Evolutionary conservation across 2,797 vertebrate species (phyloP), one percentile per base, ranked within the genome.

Genomic region (Odontamblyopus rebecca): DNA sequence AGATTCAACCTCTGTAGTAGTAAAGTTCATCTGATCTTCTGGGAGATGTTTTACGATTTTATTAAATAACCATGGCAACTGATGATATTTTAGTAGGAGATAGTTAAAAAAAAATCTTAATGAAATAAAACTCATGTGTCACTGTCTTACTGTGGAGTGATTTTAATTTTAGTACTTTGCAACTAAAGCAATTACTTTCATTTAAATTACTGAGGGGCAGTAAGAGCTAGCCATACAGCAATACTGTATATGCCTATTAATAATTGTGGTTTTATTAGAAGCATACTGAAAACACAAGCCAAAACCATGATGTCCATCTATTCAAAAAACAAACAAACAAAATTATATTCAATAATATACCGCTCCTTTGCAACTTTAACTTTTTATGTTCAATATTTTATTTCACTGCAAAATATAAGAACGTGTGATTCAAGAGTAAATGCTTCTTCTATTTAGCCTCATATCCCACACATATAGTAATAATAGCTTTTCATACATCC

Each of bases 41-140:
- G 13, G 23, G 76, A 62, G 61, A 77, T 75, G 68, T 76, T 69
- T 68, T 64, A 69, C 70, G 70, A 71, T 32, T 70, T 68, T 0
- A 78, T 81, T 75, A 79, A 44, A 74, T 69, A 74, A 81, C 77
- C 44, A 76, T 57, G 72, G 50, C 35, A 73, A 62, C 67, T 50
- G 51, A 53, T 27, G 61, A 67, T 62, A 60, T 29, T 51, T 61
- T 16, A 23, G 23, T 23, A 23, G 23, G 18, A 19, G 44, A 30
- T 19, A n/a, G 13, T 48, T 19, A 7, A 5, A 59, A 64, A 19
- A 65, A 51, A 66, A 15, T 1, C n/a, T 12, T 48, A 13, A 9
- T 27, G 13, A 64, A 27, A 66, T 48, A 66, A 48, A 44, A 66
- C 64, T 44, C 44, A 16, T 15, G 23, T 29, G 64, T 44, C 26